Evolutionary conservation across 2,888 invertebrate genomes (phyloP).

Genomic region (Cephus pygmeus): DNA sequence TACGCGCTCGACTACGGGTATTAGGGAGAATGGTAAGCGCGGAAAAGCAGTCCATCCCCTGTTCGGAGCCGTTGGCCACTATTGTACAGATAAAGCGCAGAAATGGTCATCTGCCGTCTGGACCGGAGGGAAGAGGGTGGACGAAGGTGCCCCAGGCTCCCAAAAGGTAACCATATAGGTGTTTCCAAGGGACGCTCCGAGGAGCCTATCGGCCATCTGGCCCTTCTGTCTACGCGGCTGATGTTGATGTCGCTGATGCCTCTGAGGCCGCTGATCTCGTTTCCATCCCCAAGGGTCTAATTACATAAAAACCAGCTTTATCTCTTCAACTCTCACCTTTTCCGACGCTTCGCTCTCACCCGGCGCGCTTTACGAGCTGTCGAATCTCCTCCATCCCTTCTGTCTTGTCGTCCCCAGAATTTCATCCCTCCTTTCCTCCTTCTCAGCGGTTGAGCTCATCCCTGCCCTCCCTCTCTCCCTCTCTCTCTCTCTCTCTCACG

Average conservation of each 20-base stretch:
- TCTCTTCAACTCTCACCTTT: conserved; percentile 17
- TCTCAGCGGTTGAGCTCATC: no score
- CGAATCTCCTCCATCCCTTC: neutral
- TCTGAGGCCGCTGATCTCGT: no score
- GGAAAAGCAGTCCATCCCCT: neutral
- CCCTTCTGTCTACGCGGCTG: conserved; percentile 2
- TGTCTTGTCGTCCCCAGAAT: no score
- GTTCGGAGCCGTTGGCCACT: conserved; percentile 3
- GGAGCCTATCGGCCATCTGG: conserved; percentile 26
- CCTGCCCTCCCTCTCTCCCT: no score
- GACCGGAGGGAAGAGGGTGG: neutral
- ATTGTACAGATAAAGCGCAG: conserved; percentile 14
- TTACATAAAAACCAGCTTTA: conserved; percentile 31
- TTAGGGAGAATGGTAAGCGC: conserved; percentile 8
- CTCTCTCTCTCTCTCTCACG: no score
- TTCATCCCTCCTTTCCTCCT: no score
- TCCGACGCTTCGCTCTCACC: neutral
- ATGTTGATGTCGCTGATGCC: no score
- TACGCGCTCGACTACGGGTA: neutral
- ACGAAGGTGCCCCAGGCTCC: neutral
- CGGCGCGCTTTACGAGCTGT: neutral
- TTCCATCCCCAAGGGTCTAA: conserved; percentile 20
- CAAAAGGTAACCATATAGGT: no score
- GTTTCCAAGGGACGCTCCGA: no score
- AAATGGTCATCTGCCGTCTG: conserved; percentile 14